Evolutionary conservation across 2,797 vertebrate genomes (phyloP), one percentile per base, ranked within the genome.

Genomic region (Novumbra hubbsi): DNA sequence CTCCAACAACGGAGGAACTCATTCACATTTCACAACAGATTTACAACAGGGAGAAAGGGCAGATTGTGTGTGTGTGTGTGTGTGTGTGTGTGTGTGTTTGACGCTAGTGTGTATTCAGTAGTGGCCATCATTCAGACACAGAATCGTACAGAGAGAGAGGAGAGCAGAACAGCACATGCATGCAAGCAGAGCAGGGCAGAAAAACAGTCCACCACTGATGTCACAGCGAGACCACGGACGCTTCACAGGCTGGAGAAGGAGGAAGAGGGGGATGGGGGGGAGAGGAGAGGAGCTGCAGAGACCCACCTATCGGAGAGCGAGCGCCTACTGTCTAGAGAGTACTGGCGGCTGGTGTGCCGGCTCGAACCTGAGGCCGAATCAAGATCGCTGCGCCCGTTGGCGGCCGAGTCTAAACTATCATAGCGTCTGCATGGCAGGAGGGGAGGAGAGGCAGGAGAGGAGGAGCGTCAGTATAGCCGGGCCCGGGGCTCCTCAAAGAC

Each of bases 351-450:
- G 93, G 95, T 95, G 89, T 89, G 95, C 89, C 91, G 93, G 95
- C 96, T 97, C 72, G 95, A 97, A 88, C 95, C 96, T 70, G 96
- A 96, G 90, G 94, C 95, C 89, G 96, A 96, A 94, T 97, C 96
- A 88, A 95, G 94, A 93, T 97, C 96, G 82, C 96, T 96, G 94
- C 92, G 94, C 83, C 95, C 96, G 88, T 95, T 95, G 92, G 95
- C 91, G 93, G 96, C 96, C 81, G 95, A 96, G 87, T 97, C 96
- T 94, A 97, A 92, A 82, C 96, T 98, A 97, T 95, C 95, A 92
- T 94, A 95, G 94, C 90, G 95, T 95, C 96, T 98, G 96, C 94
- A 92, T 78, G 84, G 90, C 85, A 79, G 89, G 86, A 78, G 91
- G 91, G 92, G 90, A 91, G 91, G 76, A 93, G 90, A 92, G 86